These are phyloP conservation scores for Ennomos quercinarius DNA, from an alignment of 2,888 invertebrate species.

Conservation along the genomic window DNA sequence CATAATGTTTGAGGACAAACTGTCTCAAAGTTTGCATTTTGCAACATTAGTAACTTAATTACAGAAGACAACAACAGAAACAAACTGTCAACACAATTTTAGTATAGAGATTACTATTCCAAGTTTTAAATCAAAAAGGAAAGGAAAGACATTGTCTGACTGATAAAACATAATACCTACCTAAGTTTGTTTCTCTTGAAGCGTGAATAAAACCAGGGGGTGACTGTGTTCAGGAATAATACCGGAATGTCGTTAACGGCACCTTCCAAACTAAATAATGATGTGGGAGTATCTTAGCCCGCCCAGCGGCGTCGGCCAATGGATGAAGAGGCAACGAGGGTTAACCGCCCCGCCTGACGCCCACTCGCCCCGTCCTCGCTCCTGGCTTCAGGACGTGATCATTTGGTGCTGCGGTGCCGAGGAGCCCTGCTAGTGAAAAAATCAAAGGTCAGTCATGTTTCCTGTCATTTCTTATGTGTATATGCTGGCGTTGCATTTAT, in stretches of 20 bases:
- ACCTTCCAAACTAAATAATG: conserved; percentile 47
- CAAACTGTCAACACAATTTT: no score
- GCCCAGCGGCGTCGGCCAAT: conserved; percentile 58
- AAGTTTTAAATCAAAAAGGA: no score
- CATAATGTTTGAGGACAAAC: no score
- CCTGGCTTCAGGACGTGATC: conserved; percentile 46
- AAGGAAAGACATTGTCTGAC: no score
- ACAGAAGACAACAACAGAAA: no score
- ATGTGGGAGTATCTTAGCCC: conserved; percentile 45
- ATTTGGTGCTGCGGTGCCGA: conserved; percentile 44
- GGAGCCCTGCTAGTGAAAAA: conserved; percentile 6
- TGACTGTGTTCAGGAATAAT: background rate
- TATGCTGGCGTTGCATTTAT: no score
- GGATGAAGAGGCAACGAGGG: conserved; percentile 42
- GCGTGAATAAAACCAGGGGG: no score
- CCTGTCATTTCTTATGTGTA: background rate
- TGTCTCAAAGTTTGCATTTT: no score
- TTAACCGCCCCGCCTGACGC: conserved; percentile 58
- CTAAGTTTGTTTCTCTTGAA: no score
- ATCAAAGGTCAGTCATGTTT: conserved; percentile 28
- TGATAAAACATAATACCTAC: no score
- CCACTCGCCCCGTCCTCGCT: conserved; percentile 48
- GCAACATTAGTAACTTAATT: no score
- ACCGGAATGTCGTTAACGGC: background rate
- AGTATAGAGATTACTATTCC: no score